Conservation (phyloP, 2,888 invertebrate species). For the Eulithis testata region DNA sequence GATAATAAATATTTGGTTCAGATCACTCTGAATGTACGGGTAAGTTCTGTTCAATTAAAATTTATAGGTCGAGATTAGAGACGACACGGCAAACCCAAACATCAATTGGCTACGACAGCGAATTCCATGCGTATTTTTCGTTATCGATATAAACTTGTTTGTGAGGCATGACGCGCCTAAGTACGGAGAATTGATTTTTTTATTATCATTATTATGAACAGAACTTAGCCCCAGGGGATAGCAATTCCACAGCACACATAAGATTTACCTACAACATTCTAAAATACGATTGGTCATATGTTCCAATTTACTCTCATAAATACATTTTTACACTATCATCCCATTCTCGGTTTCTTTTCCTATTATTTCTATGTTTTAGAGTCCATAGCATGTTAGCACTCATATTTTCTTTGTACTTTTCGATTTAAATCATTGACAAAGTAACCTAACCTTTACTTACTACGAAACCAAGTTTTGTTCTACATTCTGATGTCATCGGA, state of each 20-base stretch:
- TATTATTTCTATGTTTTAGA: constrained; percentile 54
- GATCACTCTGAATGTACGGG: constrained; percentile 19
- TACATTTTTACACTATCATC: constrained; percentile 67
- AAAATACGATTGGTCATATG: constrained; percentile 63
- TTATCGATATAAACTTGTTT: too few species aligned
- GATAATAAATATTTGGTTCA: constrained; percentile 16
- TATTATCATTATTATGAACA: constrained; percentile 47
- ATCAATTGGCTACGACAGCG: too few species aligned
- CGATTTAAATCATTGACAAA: constrained; percentile 67
- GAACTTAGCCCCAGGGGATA: constrained; percentile 54
- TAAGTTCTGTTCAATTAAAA: constrained; percentile 19
- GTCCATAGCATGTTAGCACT: constrained; percentile 49
- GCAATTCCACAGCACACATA: constrained; percentile 69
- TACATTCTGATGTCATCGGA: constrained; percentile 69
- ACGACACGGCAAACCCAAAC: too few species aligned
- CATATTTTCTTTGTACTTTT: constrained; percentile 77
- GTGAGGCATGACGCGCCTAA: too few species aligned
- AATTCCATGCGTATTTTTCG: too few species aligned
- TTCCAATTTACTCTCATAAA: constrained; percentile 57
- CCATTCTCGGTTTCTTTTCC: constrained; percentile 53
- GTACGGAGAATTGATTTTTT: constrained; percentile 18
- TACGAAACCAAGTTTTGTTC: constrained; percentile 69
- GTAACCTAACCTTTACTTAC: constrained; percentile 71
- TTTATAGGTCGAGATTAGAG: not conserved
- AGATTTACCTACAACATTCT: constrained; percentile 44